A percentile compares a stretch with the other conserved stretches of the same genome.
phyloP scores from a whole-genome alignment of 1,140 invertebrate genomes.

The Neoseiulus cucumeris region DNA sequence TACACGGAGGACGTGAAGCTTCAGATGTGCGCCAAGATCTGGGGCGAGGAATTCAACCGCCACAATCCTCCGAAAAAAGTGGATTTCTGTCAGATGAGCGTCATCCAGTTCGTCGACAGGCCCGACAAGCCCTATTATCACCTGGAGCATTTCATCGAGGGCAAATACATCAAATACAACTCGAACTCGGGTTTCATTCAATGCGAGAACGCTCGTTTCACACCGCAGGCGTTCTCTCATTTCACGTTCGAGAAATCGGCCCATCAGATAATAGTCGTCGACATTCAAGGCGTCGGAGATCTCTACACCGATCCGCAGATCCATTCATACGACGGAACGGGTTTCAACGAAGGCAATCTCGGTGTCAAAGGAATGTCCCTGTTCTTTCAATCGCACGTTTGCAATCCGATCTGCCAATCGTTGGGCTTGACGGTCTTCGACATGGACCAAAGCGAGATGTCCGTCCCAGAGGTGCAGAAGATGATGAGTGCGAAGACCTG shows the following conservation, averaged over 20 bases:
- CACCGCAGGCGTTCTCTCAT: conserved; percentile 41
- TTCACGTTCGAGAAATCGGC: conserved; percentile 41
- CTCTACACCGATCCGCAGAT: conserved; percentile 42
- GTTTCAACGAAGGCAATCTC: conserved; percentile 38
- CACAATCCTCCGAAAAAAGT: conserved; percentile 42
- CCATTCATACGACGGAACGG: conserved; percentile 33
- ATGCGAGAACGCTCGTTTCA: conserved; percentile 32
- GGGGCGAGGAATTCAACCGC: conserved; percentile 40
- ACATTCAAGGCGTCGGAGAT: conserved; percentile 42
- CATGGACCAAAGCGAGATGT: conserved; percentile 28
- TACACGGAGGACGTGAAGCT: conserved; percentile 39
- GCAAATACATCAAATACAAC: conserved; percentile 41
- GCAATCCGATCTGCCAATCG: conserved; percentile 36
- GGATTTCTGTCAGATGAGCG: conserved; percentile 40
- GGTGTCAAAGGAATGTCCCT: conserved; percentile 39
- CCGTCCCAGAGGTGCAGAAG: conserved; percentile 12
- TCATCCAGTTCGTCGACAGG: conserved; percentile 35
- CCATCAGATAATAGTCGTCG: conserved; percentile 40
- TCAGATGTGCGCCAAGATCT: conserved; percentile 41
- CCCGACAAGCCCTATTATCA: conserved; percentile 34
- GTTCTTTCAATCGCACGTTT: conserved; percentile 39
- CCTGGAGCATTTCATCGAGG: conserved; percentile 40
- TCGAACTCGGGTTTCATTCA: conserved; percentile 40
- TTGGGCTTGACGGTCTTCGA: conserved; percentile 36
- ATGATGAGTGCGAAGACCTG: conserved; percentile 17